Conservation (phyloP, 92 coral and sea anemone genomes). For the Phenganax subtilis region DNA sequence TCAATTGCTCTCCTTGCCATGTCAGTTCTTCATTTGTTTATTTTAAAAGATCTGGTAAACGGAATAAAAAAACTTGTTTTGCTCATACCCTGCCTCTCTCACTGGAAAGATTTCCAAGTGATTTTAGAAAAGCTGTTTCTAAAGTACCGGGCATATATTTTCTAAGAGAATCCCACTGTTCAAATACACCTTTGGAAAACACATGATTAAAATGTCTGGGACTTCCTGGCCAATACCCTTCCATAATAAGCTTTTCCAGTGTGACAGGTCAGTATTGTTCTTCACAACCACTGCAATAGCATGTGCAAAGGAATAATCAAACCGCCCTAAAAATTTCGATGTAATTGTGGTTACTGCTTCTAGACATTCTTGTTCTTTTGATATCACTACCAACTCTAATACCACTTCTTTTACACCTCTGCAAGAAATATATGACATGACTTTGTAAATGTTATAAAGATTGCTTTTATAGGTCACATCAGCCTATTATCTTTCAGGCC, state of each 20-base stretch:
- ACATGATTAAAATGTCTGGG: constrained; percentile 12
- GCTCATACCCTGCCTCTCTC: constrained; percentile 24
- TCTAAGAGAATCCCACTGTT: constrained; percentile 6
- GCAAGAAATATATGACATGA: neutral
- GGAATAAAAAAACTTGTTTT: neutral
- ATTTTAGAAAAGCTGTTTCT: constrained; percentile 23
- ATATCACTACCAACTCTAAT: no score
- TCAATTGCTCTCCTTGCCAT: neutral
- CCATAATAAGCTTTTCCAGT: constrained; percentile 9
- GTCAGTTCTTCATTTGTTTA: neutral
- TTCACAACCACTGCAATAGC: constrained; percentile 16
- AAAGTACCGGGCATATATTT: constrained; percentile 21
- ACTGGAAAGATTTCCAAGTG: constrained; percentile 18
- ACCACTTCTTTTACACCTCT: neutral
- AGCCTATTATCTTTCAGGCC: no score
- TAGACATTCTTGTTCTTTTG: no score
- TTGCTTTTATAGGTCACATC: no score
- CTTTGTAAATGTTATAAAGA: neutral
- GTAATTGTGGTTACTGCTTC: no score
- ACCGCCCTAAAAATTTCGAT: neutral
- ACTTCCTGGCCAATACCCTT: constrained; percentile 28
- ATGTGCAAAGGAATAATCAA: constrained; percentile 14
- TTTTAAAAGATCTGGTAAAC: neutral
- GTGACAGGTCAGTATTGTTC: constrained; percentile 12
- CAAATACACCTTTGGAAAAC: neutral